Conservation (phyloP, 2,113 vertebrate species). For the Elaphurus davidianus region DNA sequence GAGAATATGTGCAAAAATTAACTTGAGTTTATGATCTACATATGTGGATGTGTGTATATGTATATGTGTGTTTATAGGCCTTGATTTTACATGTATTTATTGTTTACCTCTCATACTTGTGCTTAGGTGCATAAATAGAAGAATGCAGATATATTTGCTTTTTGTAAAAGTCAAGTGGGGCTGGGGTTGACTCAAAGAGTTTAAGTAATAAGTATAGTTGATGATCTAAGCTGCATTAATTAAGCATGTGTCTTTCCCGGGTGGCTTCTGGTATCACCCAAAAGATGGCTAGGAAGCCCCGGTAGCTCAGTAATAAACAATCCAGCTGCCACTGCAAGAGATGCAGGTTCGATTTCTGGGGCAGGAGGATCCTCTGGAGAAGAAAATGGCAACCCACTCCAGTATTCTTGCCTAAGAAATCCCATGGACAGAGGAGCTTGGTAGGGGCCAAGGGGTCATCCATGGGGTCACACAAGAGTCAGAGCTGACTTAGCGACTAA, state of each 20-base stretch:
- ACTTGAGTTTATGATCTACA: not conserved
- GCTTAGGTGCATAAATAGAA: not conserved
- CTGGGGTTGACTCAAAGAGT: not conserved
- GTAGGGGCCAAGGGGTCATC: not conserved
- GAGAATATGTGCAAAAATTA: not conserved
- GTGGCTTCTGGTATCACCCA: not conserved
- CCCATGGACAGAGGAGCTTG: not conserved
- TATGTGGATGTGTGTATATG: not conserved
- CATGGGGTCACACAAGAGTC: not conserved
- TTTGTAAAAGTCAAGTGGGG: not conserved
- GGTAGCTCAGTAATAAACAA: not conserved
- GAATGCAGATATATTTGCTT: not conserved
- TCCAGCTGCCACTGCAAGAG: not conserved
- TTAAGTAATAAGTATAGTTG: not conserved
- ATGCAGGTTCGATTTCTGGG: not conserved
- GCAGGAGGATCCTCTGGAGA: not conserved
- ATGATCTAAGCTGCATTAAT: not conserved
- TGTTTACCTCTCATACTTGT: not conserved
- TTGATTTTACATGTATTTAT: not conserved
- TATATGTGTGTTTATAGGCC: not conserved
- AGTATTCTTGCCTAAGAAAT: not conserved
- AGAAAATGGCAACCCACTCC: not conserved
- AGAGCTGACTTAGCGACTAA: not conserved
- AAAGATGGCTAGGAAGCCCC: not conserved
- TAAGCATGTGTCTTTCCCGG: not conserved